phyloP scores from a whole-genome alignment of 2,888 invertebrate genomes.

The Torymus tubicola region DNA sequence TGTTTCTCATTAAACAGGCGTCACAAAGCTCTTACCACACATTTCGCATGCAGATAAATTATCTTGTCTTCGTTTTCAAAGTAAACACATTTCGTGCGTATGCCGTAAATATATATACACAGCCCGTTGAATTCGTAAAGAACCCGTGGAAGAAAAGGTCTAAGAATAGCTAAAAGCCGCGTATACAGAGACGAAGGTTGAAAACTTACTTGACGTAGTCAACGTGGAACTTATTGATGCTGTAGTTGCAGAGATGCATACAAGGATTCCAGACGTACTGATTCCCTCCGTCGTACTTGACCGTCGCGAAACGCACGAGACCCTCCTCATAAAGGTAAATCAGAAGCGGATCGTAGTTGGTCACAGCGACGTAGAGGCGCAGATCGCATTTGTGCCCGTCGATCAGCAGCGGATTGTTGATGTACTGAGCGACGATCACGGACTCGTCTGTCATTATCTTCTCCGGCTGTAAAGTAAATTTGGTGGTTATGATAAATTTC shows the following conservation, averaged over 20 bases:
- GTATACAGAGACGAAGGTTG: too few species aligned
- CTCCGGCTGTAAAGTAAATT: constrained; percentile 82
- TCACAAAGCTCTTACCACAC: too few species aligned
- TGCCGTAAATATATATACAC: too few species aligned
- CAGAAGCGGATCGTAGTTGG: constrained; percentile 94
- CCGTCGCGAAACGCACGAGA: constrained; percentile 95
- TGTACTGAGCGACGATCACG: constrained; percentile 92
- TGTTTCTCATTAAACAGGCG: too few species aligned
- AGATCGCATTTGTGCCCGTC: constrained; percentile 98
- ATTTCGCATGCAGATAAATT: too few species aligned
- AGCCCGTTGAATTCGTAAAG: too few species aligned
- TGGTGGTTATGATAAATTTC: too few species aligned
- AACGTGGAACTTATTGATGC: constrained; percentile 97
- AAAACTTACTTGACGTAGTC: constrained; percentile 92
- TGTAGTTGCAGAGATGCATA: constrained; percentile 99
- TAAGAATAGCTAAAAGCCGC: background rate
- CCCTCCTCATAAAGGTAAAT: constrained; percentile 98
- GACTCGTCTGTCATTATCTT: constrained; percentile 94
- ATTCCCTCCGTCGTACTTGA: constrained; percentile 93
- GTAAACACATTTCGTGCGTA: too few species aligned
- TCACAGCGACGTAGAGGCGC: constrained; percentile 94
- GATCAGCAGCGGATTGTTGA: constrained; percentile 90
- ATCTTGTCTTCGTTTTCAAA: too few species aligned
- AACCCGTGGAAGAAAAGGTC: background rate
- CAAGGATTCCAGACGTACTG: constrained; percentile 97